Percentiles rank a stretch among this genome's conserved stretches.
These are phyloP conservation scores for Leptoteleia sp. DNA, from an alignment of 1,140 invertebrate species.

Conservation along the genomic window DNA sequence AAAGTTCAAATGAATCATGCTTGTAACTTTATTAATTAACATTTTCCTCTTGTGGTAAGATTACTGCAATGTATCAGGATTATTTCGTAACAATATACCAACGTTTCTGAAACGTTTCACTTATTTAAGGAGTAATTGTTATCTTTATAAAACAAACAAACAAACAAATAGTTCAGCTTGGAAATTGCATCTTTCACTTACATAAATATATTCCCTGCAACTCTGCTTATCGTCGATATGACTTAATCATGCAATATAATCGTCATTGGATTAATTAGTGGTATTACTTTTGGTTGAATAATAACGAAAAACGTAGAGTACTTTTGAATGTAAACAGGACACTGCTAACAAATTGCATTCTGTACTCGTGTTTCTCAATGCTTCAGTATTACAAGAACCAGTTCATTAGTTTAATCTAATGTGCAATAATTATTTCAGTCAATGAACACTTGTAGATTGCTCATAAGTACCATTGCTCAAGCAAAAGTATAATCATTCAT, in stretches of 20 bases:
- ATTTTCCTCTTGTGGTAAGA: background rate
- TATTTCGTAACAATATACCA: background rate
- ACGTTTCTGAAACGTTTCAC: background rate
- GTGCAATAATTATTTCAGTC: slow-evolving; percentile 21
- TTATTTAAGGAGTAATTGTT: too few relatives aligned
- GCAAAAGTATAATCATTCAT: slow-evolving; percentile 35
- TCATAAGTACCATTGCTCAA: slow-evolving; percentile 22
- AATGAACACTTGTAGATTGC: slow-evolving; percentile 14
- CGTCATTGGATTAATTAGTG: slow-evolving; percentile 12
- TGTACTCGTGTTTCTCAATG: slow-evolving; percentile 3
- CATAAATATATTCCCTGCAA: slow-evolving; percentile 27
- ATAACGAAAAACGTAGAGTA: slow-evolving; percentile 13
- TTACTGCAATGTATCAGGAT: background rate
- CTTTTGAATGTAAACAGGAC: background rate
- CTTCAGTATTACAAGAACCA: background rate
- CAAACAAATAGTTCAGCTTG: slow-evolving; percentile 21
- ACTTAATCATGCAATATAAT: too few relatives aligned
- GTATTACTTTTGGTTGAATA: slow-evolving; percentile 6
- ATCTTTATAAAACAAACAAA: too few relatives aligned
- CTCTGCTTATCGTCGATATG: slow-evolving; percentile 26
- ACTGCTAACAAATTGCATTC: background rate
- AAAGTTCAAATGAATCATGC: too few relatives aligned
- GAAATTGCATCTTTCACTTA: slow-evolving; percentile 42
- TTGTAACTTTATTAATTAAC: background rate
- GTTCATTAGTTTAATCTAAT: slow-evolving; percentile 12